phyloP scores from a whole-genome alignment of 2,113 vertebrate genomes.

The Nothocercus nigrocapillus region DNA sequence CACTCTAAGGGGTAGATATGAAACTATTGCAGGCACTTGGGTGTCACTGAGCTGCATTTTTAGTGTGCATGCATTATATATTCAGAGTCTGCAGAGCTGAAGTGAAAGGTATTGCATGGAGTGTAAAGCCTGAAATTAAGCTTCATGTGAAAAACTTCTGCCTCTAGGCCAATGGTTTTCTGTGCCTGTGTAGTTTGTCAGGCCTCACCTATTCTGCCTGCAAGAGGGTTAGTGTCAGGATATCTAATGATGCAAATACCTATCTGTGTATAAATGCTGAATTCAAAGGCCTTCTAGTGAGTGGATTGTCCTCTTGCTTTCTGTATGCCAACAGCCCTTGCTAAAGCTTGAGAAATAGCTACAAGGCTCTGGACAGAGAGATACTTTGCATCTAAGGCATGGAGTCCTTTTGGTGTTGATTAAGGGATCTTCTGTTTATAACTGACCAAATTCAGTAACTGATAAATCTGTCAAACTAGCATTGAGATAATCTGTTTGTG shows the following conservation, averaged over 20 bases:
- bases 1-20: neutral
- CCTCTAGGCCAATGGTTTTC: neutral
- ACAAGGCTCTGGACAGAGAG: neutral
- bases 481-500: neutral
- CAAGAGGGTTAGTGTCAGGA: neutral
- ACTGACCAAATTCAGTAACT: neutral
- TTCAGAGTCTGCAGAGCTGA: neutral
- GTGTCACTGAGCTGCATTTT: neutral
- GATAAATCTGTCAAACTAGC: neutral
- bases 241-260: neutral
- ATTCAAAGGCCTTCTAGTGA: neutral
- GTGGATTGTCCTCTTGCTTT: neutral
- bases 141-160: neutral
- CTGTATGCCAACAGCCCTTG: neutral
- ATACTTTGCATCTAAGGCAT: neutral
- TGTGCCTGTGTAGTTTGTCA: neutral
- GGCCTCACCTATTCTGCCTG: neutral
- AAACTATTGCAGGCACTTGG: neutral
- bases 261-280: neutral
- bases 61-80: neutral
- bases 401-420: neutral
- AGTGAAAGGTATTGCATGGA: accelerated
- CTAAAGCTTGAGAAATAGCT: too few relatives aligned
- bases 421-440: neutral
- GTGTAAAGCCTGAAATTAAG: neutral